These are phyloP conservation scores for Triplophysa yarkandensis DNA, from an alignment of 2,797 vertebrate genomes.

Conservation along the genomic window DNA sequence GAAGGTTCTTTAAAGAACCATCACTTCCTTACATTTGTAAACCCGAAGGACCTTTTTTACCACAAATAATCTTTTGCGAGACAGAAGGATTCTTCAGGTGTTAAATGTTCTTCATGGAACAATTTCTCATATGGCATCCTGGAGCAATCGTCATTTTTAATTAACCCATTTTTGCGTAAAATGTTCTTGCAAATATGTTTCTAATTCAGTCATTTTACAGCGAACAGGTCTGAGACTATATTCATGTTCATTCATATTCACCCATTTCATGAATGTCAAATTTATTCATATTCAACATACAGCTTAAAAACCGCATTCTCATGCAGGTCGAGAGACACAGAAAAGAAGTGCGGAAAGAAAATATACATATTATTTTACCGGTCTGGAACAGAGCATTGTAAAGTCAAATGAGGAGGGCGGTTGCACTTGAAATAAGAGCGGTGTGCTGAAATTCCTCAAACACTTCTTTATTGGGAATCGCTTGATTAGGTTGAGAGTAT, in stretches of 20 bases:
- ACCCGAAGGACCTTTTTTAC: too few relatives aligned
- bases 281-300: slow-evolving; percentile 70
- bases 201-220: neutral
- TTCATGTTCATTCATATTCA: too few relatives aligned
- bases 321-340: slow-evolving; percentile 50
- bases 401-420: slow-evolving; percentile 33
- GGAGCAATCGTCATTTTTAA: too few relatives aligned
- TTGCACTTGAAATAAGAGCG: slow-evolving; percentile 8
- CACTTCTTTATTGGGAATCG: slow-evolving; percentile 29
- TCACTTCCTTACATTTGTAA: too few relatives aligned
- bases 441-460: slow-evolving; percentile 20
- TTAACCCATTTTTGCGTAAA: too few relatives aligned
- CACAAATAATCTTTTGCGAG: too few relatives aligned
- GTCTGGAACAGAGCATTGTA: slow-evolving; percentile 13
- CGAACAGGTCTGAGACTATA: neutral
- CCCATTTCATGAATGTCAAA: slow-evolving; percentile 59
- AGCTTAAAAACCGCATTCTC: slow-evolving; percentile 66
- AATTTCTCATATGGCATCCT: too few relatives aligned
- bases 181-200: too few relatives aligned
- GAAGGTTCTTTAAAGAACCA: too few relatives aligned
- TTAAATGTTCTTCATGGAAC: too few relatives aligned
- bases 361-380: slow-evolving; percentile 23
- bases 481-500: slow-evolving; percentile 27
- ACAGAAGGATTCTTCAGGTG: too few relatives aligned
- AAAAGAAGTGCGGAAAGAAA: slow-evolving; percentile 38